Evolutionary conservation across 2,888 invertebrate genomes (phyloP).

Genomic region (Siphlonurus alternatus): DNA sequence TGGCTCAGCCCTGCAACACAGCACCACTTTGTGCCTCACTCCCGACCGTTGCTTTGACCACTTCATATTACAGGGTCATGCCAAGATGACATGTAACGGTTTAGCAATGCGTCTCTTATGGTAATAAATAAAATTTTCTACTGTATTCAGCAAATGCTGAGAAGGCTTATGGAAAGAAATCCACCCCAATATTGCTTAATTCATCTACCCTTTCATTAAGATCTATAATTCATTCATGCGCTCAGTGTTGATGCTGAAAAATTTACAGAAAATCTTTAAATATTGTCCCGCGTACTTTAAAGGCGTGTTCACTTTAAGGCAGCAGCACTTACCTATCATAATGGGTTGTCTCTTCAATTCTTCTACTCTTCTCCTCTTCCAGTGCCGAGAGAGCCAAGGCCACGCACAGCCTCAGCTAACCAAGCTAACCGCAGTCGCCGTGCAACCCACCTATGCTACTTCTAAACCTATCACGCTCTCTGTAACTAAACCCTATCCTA

Average conservation of each 20-base stretch:
- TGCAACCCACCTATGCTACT: neutral
- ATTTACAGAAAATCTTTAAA: too few species aligned
- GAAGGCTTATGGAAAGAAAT: too few species aligned
- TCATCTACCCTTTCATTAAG: too few species aligned
- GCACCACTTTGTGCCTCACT: neutral
- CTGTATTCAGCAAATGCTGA: too few species aligned
- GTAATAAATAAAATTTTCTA: too few species aligned
- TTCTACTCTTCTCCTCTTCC: neutral
- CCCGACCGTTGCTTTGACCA: neutral
- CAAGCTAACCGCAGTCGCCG: neutral
- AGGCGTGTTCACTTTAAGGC: neutral
- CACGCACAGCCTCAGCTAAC: neutral
- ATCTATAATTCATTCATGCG: too few species aligned
- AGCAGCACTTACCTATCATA: neutral
- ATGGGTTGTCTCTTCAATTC: neutral
- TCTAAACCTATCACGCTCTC: neutral
- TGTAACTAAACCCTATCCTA: neutral
- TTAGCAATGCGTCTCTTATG: too few species aligned
- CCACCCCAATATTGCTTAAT: too few species aligned
- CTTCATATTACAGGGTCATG: neutral
- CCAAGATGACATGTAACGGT: too few species aligned
- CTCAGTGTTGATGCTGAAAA: too few species aligned
- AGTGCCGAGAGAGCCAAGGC: neutral
- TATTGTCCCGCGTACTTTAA: neutral
- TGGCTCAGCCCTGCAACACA: neutral